Percentiles rank a stretch among this genome's conserved stretches.
Conservation (phyloP, 1,140 invertebrate genomes). For the Oscheius sp. region DNA sequence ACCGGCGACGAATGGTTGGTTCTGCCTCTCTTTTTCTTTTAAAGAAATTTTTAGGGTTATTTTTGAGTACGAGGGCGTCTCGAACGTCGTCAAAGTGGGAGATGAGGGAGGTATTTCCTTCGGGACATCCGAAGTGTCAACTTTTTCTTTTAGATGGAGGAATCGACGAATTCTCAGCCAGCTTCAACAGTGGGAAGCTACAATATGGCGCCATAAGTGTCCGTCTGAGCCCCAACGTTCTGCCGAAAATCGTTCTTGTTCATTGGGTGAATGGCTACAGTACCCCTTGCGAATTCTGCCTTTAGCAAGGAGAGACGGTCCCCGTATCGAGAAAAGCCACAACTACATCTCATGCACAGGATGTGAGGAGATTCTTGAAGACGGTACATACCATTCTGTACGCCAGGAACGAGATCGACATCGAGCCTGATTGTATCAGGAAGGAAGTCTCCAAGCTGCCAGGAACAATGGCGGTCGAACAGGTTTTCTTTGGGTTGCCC, state of each 20-base stretch:
- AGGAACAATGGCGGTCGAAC: conserved; percentile 6
- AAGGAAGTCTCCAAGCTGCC: conserved; percentile 41
- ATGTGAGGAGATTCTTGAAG: conserved; percentile 45
- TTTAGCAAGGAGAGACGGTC: conserved; percentile 52
- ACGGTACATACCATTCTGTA: conserved; percentile 46
- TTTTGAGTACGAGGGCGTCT: conserved; percentile 52
- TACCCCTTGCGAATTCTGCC: neutral
- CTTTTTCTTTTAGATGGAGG: conserved; percentile 36
- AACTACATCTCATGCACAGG: conserved; percentile 46
- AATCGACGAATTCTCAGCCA: conserved; percentile 37
- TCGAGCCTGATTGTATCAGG: conserved; percentile 36
- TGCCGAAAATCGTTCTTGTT: conserved; percentile 50
- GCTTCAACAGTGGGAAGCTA: conserved; percentile 42
- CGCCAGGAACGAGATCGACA: conserved; percentile 46
- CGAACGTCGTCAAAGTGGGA: conserved; percentile 51
- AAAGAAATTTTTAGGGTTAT: conserved; percentile 48
- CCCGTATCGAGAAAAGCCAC: conserved; percentile 36
- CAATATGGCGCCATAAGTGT: conserved; percentile 50
- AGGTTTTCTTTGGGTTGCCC: neutral
- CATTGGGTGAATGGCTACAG: conserved; percentile 46
- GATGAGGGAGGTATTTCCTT: too few species aligned
- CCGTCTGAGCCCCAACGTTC: neutral
- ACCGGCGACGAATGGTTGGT: conserved; percentile 41
- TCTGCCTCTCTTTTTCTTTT: neutral
- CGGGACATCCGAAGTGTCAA: too few species aligned